A percentile compares a stretch with the other conserved stretches of the same genome.
These are phyloP conservation scores for Ondatra zibethicus DNA, from an alignment of 2,113 vertebrate species.

Conservation along the genomic window DNA sequence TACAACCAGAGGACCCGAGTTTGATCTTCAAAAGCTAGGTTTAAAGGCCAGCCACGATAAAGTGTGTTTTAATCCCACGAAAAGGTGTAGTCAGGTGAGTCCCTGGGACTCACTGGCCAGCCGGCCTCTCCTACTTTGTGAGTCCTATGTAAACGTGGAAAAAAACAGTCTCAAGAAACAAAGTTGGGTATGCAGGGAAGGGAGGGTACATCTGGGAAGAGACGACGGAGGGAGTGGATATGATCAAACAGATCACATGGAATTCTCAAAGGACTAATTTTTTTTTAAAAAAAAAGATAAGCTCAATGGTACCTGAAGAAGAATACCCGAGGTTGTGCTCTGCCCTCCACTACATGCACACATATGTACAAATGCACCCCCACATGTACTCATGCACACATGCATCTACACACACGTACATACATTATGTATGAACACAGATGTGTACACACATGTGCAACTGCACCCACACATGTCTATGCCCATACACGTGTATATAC, in stretches of 20 bases:
- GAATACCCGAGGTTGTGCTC: neutral
- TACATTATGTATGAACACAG: neutral
- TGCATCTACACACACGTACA: neutral
- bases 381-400: neutral
- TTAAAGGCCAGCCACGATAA: neutral
- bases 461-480: neutral
- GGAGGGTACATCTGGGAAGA: neutral
- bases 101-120: neutral
- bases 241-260: neutral
- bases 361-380: neutral
- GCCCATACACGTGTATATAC: neutral
- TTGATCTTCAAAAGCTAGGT: neutral
- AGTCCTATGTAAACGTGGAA: neutral
- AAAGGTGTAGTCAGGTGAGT: no score
- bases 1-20: neutral
- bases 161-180: neutral
- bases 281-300: neutral
- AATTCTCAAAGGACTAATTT: neutral
- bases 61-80: no score
- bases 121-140: neutral
- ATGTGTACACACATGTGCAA: neutral
- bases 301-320: neutral
- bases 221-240: no score
- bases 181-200: neutral
- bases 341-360: neutral